Evolutionary conservation across 1,140 invertebrate species (phyloP).

Genomic region (Andrena cerasifolii): DNA sequence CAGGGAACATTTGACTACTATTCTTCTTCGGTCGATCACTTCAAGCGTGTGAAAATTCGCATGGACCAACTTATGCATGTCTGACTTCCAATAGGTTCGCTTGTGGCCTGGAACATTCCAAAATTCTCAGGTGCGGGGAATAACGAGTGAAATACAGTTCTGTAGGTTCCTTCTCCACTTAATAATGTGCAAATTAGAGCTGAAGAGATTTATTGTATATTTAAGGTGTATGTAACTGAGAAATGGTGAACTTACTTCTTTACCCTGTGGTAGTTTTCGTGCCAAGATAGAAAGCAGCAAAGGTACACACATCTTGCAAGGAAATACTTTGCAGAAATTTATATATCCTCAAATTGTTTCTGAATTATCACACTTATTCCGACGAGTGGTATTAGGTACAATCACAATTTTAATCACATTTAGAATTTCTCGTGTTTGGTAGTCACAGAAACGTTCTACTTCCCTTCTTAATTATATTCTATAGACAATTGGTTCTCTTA

Average conservation of each 20-base stretch:
- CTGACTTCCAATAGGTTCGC: too few relatives aligned
- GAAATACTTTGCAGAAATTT: background rate
- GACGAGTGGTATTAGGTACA: too few relatives aligned
- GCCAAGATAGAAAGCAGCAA: background rate
- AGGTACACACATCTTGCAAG: background rate
- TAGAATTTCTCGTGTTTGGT: background rate
- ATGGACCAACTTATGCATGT: too few relatives aligned
- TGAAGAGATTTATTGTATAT: too few relatives aligned
- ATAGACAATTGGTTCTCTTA: background rate
- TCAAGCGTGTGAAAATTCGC: slow-evolving; percentile 2
- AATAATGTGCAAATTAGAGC: background rate
- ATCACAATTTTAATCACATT: background rate
- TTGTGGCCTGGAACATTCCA: slow-evolving; percentile 30
- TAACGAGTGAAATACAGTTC: background rate
- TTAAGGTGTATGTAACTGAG: background rate
- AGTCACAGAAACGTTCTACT: background rate
- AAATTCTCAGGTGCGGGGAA: slow-evolving; percentile 10
- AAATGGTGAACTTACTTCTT: background rate
- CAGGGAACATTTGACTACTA: slow-evolving; percentile 54
- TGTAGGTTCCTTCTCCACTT: background rate
- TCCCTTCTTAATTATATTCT: background rate
- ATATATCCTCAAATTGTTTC: background rate
- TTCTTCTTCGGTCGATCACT: background rate
- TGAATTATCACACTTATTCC: background rate
- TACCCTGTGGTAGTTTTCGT: background rate